Conservation (phyloP, 1,140 invertebrate genomes). For the Trichomalopsis sarcophagae region DNA sequence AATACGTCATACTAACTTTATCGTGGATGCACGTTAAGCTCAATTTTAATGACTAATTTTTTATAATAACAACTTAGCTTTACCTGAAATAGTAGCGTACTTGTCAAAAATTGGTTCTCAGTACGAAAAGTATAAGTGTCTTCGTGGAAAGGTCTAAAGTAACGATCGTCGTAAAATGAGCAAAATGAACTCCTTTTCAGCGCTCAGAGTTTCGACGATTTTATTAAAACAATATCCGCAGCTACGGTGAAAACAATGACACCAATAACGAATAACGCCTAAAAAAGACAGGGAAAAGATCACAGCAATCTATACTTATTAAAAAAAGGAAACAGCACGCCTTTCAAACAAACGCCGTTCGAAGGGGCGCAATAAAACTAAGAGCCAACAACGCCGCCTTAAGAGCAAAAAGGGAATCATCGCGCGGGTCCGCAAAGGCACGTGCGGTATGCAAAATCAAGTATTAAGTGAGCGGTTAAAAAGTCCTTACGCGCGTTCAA, state of each 20-base stretch:
- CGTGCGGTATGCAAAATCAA: constrained; percentile 33
- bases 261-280: too few species aligned
- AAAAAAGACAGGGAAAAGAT: too few species aligned
- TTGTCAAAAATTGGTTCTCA: not conserved
- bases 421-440: not conserved
- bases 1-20: too few species aligned
- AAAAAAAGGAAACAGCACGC: too few species aligned
- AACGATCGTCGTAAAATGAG: not conserved
- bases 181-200: not conserved
- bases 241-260: too few species aligned
- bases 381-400: not conserved
- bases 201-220: not conserved
- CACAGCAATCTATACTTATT: too few species aligned
- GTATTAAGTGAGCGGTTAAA: constrained; percentile 40
- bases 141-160: not conserved
- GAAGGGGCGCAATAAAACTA: not conserved
- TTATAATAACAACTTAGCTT: not conserved
- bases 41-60: too few species aligned
- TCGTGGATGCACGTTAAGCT: too few species aligned
- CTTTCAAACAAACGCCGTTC: not conserved
- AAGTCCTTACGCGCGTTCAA: not conserved
- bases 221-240: not conserved
- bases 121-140: not conserved
- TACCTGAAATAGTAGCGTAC: not conserved
- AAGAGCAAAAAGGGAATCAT: not conserved